These are phyloP conservation scores for Mustelus asterias DNA, from an alignment of 2,113 vertebrate genomes.

Conservation along the genomic window DNA sequence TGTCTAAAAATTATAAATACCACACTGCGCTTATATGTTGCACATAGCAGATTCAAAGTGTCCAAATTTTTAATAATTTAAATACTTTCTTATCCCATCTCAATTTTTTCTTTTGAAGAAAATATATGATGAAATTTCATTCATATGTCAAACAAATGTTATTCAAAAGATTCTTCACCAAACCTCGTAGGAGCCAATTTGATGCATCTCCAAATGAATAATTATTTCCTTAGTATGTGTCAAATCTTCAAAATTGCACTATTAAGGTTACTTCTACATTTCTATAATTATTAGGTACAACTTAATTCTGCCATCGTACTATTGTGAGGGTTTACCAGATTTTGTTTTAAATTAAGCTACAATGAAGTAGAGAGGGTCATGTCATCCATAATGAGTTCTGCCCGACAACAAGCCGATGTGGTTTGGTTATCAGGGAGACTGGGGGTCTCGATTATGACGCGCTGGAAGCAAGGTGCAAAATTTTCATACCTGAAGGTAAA, in stretches of 20 bases:
- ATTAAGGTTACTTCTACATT: background rate
- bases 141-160: background rate
- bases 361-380: background rate
- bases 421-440: background rate
- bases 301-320: background rate
- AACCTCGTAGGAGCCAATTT: background rate
- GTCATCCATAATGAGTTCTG: background rate
- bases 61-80: background rate
- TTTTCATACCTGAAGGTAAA: too few species aligned
- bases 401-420: background rate
- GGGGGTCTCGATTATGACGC: background rate
- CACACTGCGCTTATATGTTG: background rate
- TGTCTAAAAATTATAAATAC: background rate
- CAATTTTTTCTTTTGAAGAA: background rate
- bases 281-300: background rate
- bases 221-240: background rate
- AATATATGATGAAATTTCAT: background rate
- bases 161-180: background rate
- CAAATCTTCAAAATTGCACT: background rate
- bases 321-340: background rate
- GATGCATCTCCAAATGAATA: background rate
- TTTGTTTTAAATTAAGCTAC: background rate
- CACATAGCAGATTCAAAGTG: background rate
- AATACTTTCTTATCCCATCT: background rate
- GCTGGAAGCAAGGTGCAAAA: background rate